Evolutionary conservation across 2,113 vertebrate species (phyloP), one percentile per base, ranked within the genome.

Genomic region (Cacatua alba): DNA sequence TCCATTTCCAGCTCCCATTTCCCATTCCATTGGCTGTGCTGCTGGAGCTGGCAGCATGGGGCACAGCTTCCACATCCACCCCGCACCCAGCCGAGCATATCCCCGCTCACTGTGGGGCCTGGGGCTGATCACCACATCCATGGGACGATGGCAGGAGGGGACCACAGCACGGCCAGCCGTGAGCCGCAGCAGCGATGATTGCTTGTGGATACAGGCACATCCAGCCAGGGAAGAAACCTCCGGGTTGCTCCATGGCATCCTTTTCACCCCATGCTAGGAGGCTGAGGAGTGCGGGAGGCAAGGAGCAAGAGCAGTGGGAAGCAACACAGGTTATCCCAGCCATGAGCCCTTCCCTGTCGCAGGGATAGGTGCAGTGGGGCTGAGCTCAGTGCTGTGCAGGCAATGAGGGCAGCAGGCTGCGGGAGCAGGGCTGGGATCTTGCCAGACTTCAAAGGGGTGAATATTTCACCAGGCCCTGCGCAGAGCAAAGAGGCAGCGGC

Each of bases 121-220:
- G 0, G 29, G 12, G 7, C 41, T 3, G 2, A 49, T 57, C 6
- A 2, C 26, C 1, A 4, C 15, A 9, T 1, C 86, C 39, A 1
- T 0, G 9, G 82, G 57, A 24, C 0, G 5, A 46, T 35, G 31
- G 49, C 51, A 29, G 72, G 52, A 78, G 26, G 10, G 60, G 31
- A 69, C 3, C 8, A 33, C 0, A 1, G 41, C 52, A 17, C 0
- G 0, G 63, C 1, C 0, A 51, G 39, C 35, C 43, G 3, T 1
- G 62, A 59, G 49, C 11, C 0, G 5, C n/a, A 13, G 19, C 39
- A n/a, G 6, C 52, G 25, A 26, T 64, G 28, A 37, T 37, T 37
- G 37, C 37, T 37, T 28, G 46, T 0, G 3, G 41, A 6, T 29
- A 7, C 2, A 2, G 51, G 14, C 33, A 13, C 49, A 29, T 25